Conservation (phyloP, 2,888 invertebrate species). For the Palloptera scutellata region DNA sequence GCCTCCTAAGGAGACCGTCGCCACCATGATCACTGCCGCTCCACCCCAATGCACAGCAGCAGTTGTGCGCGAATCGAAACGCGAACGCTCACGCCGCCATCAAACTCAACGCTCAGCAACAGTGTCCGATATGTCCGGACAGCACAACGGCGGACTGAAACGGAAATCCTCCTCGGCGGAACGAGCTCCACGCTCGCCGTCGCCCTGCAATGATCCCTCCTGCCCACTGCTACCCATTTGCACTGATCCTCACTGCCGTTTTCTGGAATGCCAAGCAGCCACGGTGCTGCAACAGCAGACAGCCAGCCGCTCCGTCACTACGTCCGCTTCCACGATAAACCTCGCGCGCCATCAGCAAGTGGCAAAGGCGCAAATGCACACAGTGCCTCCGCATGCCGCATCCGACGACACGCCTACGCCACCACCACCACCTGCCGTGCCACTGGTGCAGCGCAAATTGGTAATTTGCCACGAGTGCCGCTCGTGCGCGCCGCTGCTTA, state of each 20-base stretch:
- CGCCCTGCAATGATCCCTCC: conserved; percentile 63
- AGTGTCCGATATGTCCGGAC: conserved; percentile 62
- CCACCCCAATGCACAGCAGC: conserved; percentile 28
- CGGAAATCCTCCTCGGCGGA: conserved; percentile 63
- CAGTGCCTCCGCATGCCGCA: conserved; percentile 52
- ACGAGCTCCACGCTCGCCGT: conserved; percentile 60
- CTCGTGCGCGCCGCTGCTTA: conserved; percentile 60
- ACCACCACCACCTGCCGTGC: conserved; percentile 48
- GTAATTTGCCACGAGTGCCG: conserved; percentile 62
- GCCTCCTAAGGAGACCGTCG: conserved; percentile 40
- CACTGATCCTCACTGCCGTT: conserved; percentile 63
- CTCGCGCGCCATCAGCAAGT: conserved; percentile 56
- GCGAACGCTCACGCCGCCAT: conserved; percentile 62
- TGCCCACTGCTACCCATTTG: conserved; percentile 63
- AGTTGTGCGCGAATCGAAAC: conserved; percentile 49
- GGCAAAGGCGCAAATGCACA: conserved; percentile 54
- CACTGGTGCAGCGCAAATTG: conserved; percentile 34
- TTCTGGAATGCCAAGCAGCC: conserved; percentile 55
- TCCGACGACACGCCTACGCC: conserved; percentile 49
- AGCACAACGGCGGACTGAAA: conserved; percentile 52
- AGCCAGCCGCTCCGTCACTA: conserved; percentile 10
- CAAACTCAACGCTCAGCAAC: conserved; percentile 65
- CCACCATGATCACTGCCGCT: conserved; percentile 33
- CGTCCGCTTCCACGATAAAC: conserved; percentile 52
- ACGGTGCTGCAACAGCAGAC: conserved; percentile 42